These are phyloP conservation scores for Mergus octosetaceus DNA, from an alignment of 2,797 vertebrate genomes.

Conservation along the genomic window DNA sequence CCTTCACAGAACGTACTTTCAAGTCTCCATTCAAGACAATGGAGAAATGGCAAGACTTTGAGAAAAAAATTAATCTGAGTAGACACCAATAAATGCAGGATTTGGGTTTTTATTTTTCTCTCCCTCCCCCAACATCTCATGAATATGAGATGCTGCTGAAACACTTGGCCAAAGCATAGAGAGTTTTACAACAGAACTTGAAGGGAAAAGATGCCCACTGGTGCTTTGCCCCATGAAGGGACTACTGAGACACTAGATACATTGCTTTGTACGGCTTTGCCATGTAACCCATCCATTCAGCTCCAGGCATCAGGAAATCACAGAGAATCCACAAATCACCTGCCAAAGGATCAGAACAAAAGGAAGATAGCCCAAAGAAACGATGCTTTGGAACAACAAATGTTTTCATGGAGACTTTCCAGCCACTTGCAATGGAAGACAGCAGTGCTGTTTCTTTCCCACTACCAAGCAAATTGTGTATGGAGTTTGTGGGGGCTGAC, in stretches of 20 bases:
- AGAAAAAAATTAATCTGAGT: background rate
- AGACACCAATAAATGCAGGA: background rate
- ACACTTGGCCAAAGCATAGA: background rate
- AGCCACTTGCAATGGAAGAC: background rate
- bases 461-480: background rate
- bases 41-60: background rate
- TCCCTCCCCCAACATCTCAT: too few species aligned
- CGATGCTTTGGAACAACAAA: background rate
- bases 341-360: background rate
- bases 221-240: background rate
- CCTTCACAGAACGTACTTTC: background rate
- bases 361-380: background rate
- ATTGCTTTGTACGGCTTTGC: conserved; percentile 15
- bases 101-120: background rate
- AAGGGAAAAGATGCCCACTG: conserved; percentile 15
- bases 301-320: background rate
- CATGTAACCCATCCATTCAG: background rate
- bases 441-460: background rate
- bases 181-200: background rate
- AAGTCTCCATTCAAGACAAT: background rate
- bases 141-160: background rate
- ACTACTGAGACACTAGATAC: background rate
- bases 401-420: conserved; percentile 49
- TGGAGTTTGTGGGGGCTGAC: background rate
- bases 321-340: background rate